Base-by-base conservation (phyloP, 2,888 invertebrate genomes). In the Dendrolimus houi region DNA sequence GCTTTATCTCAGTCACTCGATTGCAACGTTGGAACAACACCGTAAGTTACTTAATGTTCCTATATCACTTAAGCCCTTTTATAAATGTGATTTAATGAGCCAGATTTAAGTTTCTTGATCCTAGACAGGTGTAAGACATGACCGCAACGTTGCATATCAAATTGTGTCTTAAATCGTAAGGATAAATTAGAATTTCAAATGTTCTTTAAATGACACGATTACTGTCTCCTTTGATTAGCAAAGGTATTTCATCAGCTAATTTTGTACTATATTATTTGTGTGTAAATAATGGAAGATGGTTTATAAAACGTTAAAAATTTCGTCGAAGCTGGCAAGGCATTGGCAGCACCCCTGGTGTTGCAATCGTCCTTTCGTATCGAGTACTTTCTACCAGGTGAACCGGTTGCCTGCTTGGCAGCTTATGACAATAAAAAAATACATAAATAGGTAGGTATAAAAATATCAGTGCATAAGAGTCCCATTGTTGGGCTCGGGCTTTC, bases 21-120 rank as follows among this genome's bases (percentile, higher is more conserved):
- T 83, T 83, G 79, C 80, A 77, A 75, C 75, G 76, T 72, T 68
- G 66, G 67, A 74, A 77, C 70, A 85, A 79, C 74, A 74, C 71
- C 74, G 69, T 73, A 77, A 77, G 75, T 73, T 71, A 61, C 66
- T 65, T 65, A 56, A 66, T 69, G 69, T 74, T 72, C 64, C 72
- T 72, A 70, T 65, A 68, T 63, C 64, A 78, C 71, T 69, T 79
- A 74, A 65, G 75, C 73, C 75, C 75, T 81, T 84, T 77, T 76
- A 62, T 66, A 71, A 69, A 66, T 69, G 61, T 66, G 64, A 69
- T 73, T 69, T 74, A 78, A 77, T 76, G 77, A 78, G 77, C 76
- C 67, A 77, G 81, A 85, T 83, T 81, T 79, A 74, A 81, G 83
- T 84, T 83, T 77, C 81, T 82, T 81, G 81, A 83, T 87, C 78